These are phyloP conservation scores for Falco punctatus DNA, from an alignment of 2,113 vertebrate genomes.

Conservation along the genomic window DNA sequence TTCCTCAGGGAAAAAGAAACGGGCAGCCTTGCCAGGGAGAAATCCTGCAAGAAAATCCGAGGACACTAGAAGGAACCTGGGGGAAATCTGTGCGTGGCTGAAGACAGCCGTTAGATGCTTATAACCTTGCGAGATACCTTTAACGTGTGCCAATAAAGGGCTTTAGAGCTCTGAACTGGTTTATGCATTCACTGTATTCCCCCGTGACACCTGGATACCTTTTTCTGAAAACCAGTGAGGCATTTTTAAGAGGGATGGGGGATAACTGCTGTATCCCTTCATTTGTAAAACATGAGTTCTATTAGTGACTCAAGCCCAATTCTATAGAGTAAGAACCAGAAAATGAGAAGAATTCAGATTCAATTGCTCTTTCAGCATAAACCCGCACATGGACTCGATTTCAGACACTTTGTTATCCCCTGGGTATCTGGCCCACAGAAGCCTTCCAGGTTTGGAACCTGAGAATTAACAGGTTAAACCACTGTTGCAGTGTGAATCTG, in stretches of 20 bases:
- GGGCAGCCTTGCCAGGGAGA: not conserved
- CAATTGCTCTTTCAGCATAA: not conserved
- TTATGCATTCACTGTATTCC: fast-evolving
- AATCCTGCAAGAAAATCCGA: not conserved
- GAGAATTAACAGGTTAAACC: not conserved
- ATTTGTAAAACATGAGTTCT: not conserved
- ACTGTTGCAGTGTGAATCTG: not conserved
- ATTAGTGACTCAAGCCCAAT: not conserved
- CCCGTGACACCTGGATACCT: fast-evolving
- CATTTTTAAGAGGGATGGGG: not conserved
- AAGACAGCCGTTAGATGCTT: not conserved
- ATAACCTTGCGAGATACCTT: not conserved
- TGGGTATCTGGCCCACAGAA: not conserved
- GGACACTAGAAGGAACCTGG: not conserved
- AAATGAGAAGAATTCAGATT: not conserved
- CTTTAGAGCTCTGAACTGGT: not conserved
- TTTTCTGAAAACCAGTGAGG: not conserved
- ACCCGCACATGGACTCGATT: not conserved
- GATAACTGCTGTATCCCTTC: not conserved
- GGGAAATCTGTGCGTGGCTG: not conserved
- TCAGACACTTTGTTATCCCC: not conserved
- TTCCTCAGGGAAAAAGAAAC: not conserved
- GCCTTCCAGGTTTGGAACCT: not conserved
- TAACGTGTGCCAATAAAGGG: not conserved
- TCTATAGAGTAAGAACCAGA: not conserved